Conservation (phyloP, 2,113 vertebrate species). For the Felis catus region F.catus_Fca126_mat1.0 CM031425.1:5406501-5407000, state of each 20-base stretch:
- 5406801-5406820: rapidly evolving
- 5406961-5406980: too few species aligned
- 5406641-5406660: neutral
- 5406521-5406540: slow-evolving; percentile 25
- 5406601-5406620: neutral
- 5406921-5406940: neutral
- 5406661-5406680: neutral
- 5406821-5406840: neutral
- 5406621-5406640: neutral
- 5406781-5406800: neutral
- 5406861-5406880: neutral
- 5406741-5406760: neutral
- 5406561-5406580: neutral
- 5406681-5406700: neutral
- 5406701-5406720: neutral
- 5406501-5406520: neutral
- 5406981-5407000: too few species aligned
- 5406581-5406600: neutral
- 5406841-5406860: rapidly evolving
- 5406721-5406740: neutral
- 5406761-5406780: neutral
- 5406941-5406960: too few species aligned
- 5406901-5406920: neutral
- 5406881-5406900: neutral
- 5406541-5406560: neutral